phyloP scores from a whole-genome alignment of 1,140 invertebrate genomes.

The Drosophila arizonae region DNA sequence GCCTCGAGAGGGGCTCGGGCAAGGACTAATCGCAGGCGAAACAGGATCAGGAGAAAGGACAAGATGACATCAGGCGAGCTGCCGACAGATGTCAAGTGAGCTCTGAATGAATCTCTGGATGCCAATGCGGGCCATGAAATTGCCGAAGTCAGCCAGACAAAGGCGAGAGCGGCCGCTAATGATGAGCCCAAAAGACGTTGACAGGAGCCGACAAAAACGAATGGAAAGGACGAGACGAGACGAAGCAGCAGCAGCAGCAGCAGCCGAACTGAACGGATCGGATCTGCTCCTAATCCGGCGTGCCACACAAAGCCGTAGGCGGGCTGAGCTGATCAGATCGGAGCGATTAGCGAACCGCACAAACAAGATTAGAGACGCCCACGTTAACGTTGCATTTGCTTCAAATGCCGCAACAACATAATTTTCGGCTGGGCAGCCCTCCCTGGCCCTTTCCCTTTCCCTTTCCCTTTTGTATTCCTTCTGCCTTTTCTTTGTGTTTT shows the following conservation, averaged over 20 bases:
- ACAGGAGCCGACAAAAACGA: too few species aligned
- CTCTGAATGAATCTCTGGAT: conserved; percentile 17
- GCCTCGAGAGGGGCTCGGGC: neutral
- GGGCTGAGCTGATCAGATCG: conserved; percentile 1
- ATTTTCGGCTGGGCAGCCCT: too few species aligned
- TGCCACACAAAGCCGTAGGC: neutral
- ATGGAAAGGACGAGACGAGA: too few species aligned
- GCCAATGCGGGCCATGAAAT: neutral
- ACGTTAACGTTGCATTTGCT: neutral
- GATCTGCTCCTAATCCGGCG: neutral
- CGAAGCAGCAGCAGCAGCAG: too few species aligned
- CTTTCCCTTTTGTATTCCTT: neutral
- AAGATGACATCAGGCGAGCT: conserved; percentile 11
- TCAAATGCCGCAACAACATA: conserved; percentile 1
- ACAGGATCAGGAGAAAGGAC: neutral
- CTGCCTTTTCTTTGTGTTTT: neutral
- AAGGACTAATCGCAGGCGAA: neutral
- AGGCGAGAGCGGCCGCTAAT: too few species aligned
- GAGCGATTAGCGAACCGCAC: neutral
- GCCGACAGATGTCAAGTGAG: conserved; percentile 40
- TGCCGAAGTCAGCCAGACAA: neutral
- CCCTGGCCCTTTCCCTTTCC: neutral
- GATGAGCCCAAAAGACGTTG: too few species aligned
- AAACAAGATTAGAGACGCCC: conserved; percentile 6
- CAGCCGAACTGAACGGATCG: too few species aligned